Evolutionary conservation across 92 coral and sea anemone species (phyloP), one percentile per base, ranked within the genome.

Genomic region (Epizoanthus scotinus): DNA sequence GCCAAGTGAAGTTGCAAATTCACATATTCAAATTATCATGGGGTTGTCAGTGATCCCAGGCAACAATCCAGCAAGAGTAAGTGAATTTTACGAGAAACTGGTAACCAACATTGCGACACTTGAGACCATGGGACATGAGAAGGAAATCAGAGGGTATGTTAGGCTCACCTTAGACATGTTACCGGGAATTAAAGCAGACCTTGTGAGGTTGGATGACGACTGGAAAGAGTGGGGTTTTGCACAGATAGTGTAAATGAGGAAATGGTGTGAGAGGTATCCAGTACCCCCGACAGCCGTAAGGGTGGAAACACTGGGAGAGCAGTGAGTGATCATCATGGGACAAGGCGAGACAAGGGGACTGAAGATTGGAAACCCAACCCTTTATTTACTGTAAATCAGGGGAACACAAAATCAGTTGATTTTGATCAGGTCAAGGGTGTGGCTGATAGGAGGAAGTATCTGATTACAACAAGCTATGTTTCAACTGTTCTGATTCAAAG

Each of bases 1-100:
- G 42, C 86, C 89, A 24, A 81, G 89, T 63, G 77, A 81, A 81
- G 82, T 86, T 34, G 73, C 83, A n/a, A 81, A 86, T 81, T 86
- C 89, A 34, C 89, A 73, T 71, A 73, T 81, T n/a, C 89, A 72
- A 44, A 40, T 70, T 77, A 73, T 81, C 14, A 86, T 81, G 47
- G 85, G 81, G 21, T 59, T 86, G 27, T 69, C 75, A 40, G 73
- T 66, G 55, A 72, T 86, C 24, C 73, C 66, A 10, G 86, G 86
- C 17, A 36, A 86, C 19, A 72, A 85, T 14, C 85, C 87, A 22
- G 77, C 27, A n/a, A 84, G n/a, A n/a, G n/a, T n/a, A n/a, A n/a
- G n/a, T n/a, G 87, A 84, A n/a, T 84, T 84, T 53, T 77, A 79
- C 52, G 84, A 64, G 84, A 79, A 79, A 65, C 25, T 63, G 5